These are phyloP conservation scores for Limnephilus marmoratus DNA, from an alignment of 2,888 invertebrate species.

Conservation along the genomic window DNA sequence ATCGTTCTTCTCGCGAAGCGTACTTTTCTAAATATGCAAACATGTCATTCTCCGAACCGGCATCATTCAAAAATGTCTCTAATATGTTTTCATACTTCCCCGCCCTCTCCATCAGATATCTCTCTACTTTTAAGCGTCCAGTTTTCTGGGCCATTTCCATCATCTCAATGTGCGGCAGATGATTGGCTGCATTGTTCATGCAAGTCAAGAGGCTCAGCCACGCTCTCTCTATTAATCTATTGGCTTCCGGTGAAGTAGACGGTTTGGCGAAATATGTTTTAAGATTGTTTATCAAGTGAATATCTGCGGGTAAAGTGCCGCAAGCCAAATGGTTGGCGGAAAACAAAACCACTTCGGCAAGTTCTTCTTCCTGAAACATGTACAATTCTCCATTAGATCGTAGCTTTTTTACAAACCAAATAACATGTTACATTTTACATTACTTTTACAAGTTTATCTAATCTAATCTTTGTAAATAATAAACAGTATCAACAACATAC, in stretches of 20 bases:
- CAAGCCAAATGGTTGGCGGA: slow-evolving; percentile 72
- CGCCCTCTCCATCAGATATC: slow-evolving; percentile 61
- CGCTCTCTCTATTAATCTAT: slow-evolving; percentile 72
- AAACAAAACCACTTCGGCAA: slow-evolving; percentile 73
- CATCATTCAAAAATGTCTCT: slow-evolving; percentile 64
- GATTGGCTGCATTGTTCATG: slow-evolving; percentile 66
- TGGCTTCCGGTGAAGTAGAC: slow-evolving; percentile 69
- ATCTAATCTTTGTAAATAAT: too few relatives aligned
- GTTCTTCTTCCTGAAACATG: slow-evolving; percentile 71
- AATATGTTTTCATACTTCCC: slow-evolving; percentile 61
- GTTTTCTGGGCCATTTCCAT: slow-evolving; percentile 60
- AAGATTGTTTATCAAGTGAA: slow-evolving; percentile 69
- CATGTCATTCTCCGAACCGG: slow-evolving; percentile 63
- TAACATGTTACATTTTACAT: neutral
- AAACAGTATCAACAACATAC: neutral
- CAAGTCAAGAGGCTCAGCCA: slow-evolving; percentile 70
- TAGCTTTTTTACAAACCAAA: neutral
- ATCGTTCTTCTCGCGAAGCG: slow-evolving; percentile 61
- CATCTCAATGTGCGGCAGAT: slow-evolving; percentile 65
- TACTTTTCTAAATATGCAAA: slow-evolving; percentile 64
- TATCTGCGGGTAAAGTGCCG: slow-evolving; percentile 71
- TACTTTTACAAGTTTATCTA: too few relatives aligned
- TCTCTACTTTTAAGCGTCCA: slow-evolving; percentile 60
- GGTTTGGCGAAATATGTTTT: slow-evolving; percentile 68
- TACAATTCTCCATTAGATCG: slow-evolving; percentile 11